Percentiles rank a stretch among this genome's conserved stretches.
phyloP scores from a whole-genome alignment of 2,888 invertebrate genomes.

The Cephus sareptanus region DNA sequence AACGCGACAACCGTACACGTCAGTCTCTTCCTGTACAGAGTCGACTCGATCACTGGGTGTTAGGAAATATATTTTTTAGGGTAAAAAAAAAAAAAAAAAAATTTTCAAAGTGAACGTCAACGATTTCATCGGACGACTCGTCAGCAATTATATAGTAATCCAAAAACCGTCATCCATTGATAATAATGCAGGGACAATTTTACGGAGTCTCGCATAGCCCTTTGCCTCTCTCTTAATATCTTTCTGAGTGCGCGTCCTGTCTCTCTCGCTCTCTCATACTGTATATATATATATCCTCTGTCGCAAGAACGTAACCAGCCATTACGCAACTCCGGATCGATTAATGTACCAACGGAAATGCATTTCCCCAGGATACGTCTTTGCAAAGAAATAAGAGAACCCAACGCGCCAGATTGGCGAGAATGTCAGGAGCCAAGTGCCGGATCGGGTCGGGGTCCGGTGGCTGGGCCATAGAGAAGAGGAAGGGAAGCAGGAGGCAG shows the following conservation, averaged over 20 bases:
- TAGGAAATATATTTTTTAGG: no score
- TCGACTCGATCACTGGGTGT: no score
- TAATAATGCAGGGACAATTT: neutral
- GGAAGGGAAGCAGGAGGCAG: neutral
- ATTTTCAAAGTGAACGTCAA: no score
- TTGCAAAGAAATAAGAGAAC: neutral
- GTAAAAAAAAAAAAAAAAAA: no score
- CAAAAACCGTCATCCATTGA: neutral
- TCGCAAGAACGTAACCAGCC: neutral
- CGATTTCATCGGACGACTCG: no score
- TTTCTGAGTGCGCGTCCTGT: neutral
- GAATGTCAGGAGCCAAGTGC: neutral
- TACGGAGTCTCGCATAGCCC: neutral
- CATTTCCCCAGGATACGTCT: constrained; percentile 14
- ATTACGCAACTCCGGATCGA: neutral
- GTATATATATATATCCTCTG: neutral
- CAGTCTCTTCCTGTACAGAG: neutral
- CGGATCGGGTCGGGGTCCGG: neutral
- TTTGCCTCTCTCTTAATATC: neutral
- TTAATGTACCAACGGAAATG: constrained; percentile 5
- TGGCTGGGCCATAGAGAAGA: neutral
- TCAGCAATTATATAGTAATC: no score
- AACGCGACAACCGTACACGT: neutral
- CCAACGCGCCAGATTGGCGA: neutral
- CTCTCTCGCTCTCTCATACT: neutral